phyloP scores from a whole-genome alignment of 2,113 vertebrate genomes.

The Suricata suricatta region DNA sequence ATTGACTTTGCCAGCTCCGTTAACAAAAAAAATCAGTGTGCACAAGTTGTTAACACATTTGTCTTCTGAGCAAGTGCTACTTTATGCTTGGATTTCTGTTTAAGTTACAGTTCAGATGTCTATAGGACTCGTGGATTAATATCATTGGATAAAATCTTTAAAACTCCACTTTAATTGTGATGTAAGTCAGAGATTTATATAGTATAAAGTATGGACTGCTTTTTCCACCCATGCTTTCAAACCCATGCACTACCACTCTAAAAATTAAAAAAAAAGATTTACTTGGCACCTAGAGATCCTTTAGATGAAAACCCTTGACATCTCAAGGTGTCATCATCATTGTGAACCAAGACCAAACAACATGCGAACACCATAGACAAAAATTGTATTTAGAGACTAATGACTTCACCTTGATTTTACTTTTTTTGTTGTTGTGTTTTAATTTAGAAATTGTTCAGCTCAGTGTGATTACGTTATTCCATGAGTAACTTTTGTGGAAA shows the following conservation, averaged over 20 bases:
- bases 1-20: neutral
- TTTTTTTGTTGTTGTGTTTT: neutral
- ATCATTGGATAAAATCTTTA: neutral
- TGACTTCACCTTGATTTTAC: neutral
- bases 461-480: neutral
- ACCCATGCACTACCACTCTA: neutral
- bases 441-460: neutral
- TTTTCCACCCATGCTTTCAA: neutral
- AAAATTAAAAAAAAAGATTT: neutral
- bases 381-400: neutral
- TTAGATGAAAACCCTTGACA: neutral
- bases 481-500: neutral
- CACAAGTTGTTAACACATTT: neutral
- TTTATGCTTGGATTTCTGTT: neutral
- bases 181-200: neutral
- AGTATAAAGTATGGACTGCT: neutral
- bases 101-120: neutral
- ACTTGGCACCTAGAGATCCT: neutral
- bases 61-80: neutral
- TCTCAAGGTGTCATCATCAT: neutral
- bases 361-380: neutral
- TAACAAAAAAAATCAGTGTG: neutral
- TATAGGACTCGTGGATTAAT: neutral
- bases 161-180: neutral
- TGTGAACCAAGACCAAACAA: neutral